Evolutionary conservation across 2,113 vertebrate genomes (phyloP).

Genomic region (Emberiza fucata): DNA sequence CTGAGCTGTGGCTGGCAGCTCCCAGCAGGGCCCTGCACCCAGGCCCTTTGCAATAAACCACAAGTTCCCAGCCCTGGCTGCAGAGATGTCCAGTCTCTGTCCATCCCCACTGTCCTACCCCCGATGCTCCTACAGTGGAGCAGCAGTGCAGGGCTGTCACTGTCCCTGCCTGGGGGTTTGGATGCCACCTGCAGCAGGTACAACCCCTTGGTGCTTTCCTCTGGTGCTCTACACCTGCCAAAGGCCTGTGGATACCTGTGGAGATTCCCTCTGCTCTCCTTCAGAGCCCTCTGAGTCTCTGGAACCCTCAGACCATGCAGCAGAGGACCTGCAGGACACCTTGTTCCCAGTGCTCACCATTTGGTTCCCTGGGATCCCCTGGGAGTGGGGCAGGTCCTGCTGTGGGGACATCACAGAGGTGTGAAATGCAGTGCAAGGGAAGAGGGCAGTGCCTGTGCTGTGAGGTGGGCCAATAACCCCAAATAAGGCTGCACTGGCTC

Average conservation of each 20-base stretch:
- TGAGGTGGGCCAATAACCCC: not conserved
- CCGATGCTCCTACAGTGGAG: too few species aligned
- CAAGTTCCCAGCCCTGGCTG: too few species aligned
- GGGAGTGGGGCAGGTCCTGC: not conserved
- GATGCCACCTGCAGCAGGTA: not conserved
- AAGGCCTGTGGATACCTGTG: not conserved
- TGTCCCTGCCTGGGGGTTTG: not conserved
- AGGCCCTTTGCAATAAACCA: too few species aligned
- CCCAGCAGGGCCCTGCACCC: too few species aligned
- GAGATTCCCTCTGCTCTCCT: not conserved
- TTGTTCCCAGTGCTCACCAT: not conserved
- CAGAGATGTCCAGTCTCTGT: too few species aligned
- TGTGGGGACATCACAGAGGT: rapidly evolving
- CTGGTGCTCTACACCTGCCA: not conserved
- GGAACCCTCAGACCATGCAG: not conserved
- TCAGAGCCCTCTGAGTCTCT: not conserved
- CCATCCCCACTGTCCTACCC: too few species aligned
- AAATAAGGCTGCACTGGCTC: not conserved
- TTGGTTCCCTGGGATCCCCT: not conserved
- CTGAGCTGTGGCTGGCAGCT: too few species aligned
- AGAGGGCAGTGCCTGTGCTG: not conserved
- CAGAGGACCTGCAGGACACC: not conserved
- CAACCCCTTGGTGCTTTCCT: not conserved
- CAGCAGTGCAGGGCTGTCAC: rapidly evolving
- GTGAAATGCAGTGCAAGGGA: not conserved